These are phyloP conservation scores for Biston betularia DNA, from an alignment of 2,888 invertebrate species.

Conservation along the genomic window DNA sequence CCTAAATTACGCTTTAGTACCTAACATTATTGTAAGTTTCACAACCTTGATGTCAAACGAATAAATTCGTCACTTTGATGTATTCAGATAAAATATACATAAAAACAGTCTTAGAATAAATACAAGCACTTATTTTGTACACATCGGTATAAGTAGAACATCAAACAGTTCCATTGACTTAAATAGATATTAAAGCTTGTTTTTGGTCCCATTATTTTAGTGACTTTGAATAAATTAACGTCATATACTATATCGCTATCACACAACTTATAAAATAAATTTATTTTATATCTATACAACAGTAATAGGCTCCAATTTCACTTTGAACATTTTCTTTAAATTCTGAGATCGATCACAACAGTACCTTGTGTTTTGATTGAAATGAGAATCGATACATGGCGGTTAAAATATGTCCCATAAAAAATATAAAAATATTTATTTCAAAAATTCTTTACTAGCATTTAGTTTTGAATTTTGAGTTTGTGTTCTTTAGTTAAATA, in stretches of 20 bases:
- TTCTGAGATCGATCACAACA: constrained; percentile 78
- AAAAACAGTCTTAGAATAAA: constrained; percentile 10
- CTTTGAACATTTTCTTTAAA: constrained; percentile 63
- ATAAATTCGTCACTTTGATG: constrained; percentile 19
- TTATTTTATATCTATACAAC: constrained; percentile 59
- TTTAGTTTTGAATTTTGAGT: no score
- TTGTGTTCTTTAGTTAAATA: no score
- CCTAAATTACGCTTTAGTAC: not conserved
- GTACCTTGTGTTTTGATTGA: constrained; percentile 40
- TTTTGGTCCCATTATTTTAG: constrained; percentile 68
- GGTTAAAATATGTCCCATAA: no score
- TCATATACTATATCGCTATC: constrained; percentile 74
- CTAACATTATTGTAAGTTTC: constrained; percentile 10
- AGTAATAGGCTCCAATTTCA: constrained; percentile 60
- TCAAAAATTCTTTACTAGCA: no score
- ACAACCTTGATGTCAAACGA: constrained; percentile 23
- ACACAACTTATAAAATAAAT: constrained; percentile 68
- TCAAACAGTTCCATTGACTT: constrained; percentile 13
- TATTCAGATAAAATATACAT: not conserved
- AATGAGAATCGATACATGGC: not conserved
- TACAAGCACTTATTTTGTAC: not conserved
- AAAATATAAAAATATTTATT: no score
- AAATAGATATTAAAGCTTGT: constrained; percentile 69
- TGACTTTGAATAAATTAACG: constrained; percentile 64
- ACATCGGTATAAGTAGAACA: constrained; percentile 10